These are phyloP conservation scores for Ageneiosus marmoratus DNA, from an alignment of 2,113 vertebrate genomes.

Conservation along the genomic window DNA sequence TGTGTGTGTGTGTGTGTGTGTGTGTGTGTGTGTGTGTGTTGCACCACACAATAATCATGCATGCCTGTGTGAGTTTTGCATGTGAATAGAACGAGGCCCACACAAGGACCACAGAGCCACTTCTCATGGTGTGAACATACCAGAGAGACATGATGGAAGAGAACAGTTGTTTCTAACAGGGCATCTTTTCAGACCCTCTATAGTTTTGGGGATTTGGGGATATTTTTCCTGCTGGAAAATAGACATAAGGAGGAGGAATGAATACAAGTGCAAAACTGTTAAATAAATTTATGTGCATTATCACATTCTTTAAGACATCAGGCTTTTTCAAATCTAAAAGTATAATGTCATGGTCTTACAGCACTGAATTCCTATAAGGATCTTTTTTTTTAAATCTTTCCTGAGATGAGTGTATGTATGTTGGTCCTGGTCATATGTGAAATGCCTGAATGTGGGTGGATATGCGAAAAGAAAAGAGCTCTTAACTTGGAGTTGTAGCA, in stretches of 20 bases:
- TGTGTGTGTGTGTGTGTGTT: slow-evolving; percentile 19
- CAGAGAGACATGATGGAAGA: not conserved
- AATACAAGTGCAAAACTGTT: not conserved
- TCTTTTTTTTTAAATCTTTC: too few relatives aligned
- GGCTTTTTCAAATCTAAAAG: not conserved
- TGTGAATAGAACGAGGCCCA: slow-evolving; percentile 57
- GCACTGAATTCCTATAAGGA: too few relatives aligned
- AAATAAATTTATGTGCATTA: not conserved
- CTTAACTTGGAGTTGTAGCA: slow-evolving; percentile 15
- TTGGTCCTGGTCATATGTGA: not conserved
- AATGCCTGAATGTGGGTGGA: not conserved
- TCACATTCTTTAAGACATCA: not conserved
- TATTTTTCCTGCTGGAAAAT: not conserved
- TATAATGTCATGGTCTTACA: not conserved
- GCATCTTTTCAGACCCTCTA: slow-evolving; percentile 36
- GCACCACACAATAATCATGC: slow-evolving; percentile 17
- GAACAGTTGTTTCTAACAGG: not conserved
- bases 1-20: not conserved
- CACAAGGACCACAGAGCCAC: slow-evolving; percentile 26
- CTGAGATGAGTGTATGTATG: not conserved
- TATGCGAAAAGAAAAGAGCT: slow-evolving; percentile 14
- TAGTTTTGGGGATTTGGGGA: too few relatives aligned
- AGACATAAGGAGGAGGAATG: not conserved
- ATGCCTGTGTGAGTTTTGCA: slow-evolving; percentile 56
- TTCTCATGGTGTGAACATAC: not conserved